A percentile compares a stretch with the other conserved stretches of the same genome.
These are phyloP conservation scores for Drosophila asahinai DNA, from an alignment of 1,140 invertebrate genomes.

Conservation along the genomic window DNA sequence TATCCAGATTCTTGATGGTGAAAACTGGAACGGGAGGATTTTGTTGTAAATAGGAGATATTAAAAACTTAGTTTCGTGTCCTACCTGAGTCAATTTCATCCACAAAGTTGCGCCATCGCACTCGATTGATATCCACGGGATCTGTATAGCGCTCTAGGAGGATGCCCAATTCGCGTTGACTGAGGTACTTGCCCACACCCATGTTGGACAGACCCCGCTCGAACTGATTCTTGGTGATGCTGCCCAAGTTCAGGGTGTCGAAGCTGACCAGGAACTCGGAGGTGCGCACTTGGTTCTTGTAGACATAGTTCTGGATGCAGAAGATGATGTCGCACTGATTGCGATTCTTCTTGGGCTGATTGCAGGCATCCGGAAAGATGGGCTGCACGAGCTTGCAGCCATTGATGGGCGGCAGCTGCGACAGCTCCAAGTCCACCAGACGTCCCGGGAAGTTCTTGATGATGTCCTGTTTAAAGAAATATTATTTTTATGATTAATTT, in stretches of 20 bases:
- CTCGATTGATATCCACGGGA: slow-evolving; percentile 87
- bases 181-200: slow-evolving; percentile 87
- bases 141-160: slow-evolving; percentile 88
- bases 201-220: slow-evolving; percentile 88
- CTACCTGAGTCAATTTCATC: slow-evolving; percentile 89
- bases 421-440: slow-evolving; percentile 88
- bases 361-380: slow-evolving; percentile 74
- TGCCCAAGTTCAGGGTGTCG: slow-evolving; percentile 88
- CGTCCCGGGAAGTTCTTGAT: slow-evolving; percentile 87
- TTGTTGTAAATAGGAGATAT: no score
- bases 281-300: slow-evolving; percentile 87
- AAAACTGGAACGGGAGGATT: slow-evolving; percentile 86
- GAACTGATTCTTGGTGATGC: slow-evolving; percentile 88
- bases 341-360: slow-evolving; percentile 63
- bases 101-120: slow-evolving; percentile 90
- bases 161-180: slow-evolving; percentile 87
- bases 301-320: slow-evolving; percentile 85
- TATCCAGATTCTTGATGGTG: slow-evolving; percentile 89
- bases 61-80: background rate
- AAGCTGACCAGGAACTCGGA: slow-evolving; percentile 88
- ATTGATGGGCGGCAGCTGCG: slow-evolving; percentile 88
- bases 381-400: slow-evolving; percentile 61
- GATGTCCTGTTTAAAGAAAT: slow-evolving; percentile 83
- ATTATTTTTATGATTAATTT: background rate
- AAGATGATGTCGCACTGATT: slow-evolving; percentile 72